Evolutionary conservation across 2,113 vertebrate species (phyloP), one percentile per base, ranked within the genome.

Genomic region (Sylvilagus bachmani): DNA sequence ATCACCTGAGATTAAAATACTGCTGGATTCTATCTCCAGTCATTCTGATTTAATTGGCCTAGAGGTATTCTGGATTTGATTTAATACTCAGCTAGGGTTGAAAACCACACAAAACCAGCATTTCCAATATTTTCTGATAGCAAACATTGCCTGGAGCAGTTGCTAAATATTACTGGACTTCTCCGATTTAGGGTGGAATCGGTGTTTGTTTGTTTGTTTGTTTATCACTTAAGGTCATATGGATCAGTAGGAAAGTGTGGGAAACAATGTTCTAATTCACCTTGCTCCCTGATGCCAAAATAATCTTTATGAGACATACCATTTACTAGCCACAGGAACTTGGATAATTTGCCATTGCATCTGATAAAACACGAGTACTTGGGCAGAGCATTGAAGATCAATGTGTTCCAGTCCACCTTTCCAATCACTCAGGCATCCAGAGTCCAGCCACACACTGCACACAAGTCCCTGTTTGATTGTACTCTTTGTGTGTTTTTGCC

Each of bases 301-400:
- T 8, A 49, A 83, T 61, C 79, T 93, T 75, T 89, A 22, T 88
- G 74, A 82, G 81, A 80, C 12, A 22, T 77, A n/a, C 36, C 90
- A 64, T 64, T 84, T 53, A 49, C 12, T 12, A 80, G 51, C 22
- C 51, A 90, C 74, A 69, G 58, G 73, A 51, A 14, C 24, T 86
- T 74, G 49, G 38, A 70, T 62, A 70, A 86, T 8, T 73, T 78
- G 29, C 17, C 5, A 33, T 25, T 75, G 51, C 58, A 16, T 61
- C 31, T 90, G n/a, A 21, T 33, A 58, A 64, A 92, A 36, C 49
- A 21, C 53, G 36, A 24, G 75, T 29, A 53, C 25, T 66, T 58
- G 14, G 64, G n/a, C 51, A 91, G 61, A 91, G 6, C 75, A 62
- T 51, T 83, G 38, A 70, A 75, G 33, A 64, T 51, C 36, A 31